Evolutionary conservation across 2,113 vertebrate species (phyloP).

Genomic region (Erythrocercus mccallii): DNA sequence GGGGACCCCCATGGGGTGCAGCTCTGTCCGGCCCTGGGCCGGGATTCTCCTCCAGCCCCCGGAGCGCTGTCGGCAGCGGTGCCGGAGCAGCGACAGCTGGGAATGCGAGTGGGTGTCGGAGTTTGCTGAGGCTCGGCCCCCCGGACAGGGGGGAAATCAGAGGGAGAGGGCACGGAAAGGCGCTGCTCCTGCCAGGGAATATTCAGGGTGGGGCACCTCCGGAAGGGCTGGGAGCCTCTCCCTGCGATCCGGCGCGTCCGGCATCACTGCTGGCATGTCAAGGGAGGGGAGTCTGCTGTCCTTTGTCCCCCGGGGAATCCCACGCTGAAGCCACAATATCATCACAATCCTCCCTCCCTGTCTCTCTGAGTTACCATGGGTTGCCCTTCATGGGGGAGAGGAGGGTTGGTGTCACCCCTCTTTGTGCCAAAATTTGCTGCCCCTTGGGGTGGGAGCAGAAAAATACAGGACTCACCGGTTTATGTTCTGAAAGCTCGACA

Average conservation of each 20-base stretch:
- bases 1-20: rapidly evolving
- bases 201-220: background rate
- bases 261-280: background rate
- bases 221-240: background rate
- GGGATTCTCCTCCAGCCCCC: background rate
- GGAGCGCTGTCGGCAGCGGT: background rate
- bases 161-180: background rate
- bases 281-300: background rate
- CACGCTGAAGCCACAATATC: background rate
- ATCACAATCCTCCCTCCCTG: background rate
- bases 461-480: background rate
- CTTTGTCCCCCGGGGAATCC: background rate
- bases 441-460: too few species aligned
- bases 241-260: background rate
- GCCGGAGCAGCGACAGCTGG: background rate
- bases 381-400: background rate
- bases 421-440: background rate
- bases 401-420: background rate
- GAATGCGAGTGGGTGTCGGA: background rate
- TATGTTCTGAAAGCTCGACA: background rate
- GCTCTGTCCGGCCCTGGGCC: rapidly evolving
- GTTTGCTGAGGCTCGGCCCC: background rate
- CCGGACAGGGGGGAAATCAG: rapidly evolving
- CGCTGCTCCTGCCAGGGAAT: background rate
- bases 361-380: rapidly evolving